These are phyloP conservation scores for Arenicola marina DNA, from an alignment of 2,888 invertebrate genomes.

Conservation along the genomic window DNA sequence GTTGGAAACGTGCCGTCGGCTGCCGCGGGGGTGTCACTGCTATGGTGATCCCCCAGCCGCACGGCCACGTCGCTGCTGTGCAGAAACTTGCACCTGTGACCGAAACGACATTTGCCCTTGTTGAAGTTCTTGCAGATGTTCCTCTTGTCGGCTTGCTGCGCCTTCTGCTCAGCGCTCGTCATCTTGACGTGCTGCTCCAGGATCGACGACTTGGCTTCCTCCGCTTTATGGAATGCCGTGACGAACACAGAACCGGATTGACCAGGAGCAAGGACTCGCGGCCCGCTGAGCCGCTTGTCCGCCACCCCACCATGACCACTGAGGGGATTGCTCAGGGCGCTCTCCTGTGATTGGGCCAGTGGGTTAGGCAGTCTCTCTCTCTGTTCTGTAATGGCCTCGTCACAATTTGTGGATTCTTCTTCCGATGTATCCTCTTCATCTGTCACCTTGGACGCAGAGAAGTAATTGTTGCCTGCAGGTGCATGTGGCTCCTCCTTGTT, in stretches of 20 bases:
- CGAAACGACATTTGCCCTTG: slow-evolving; percentile 87
- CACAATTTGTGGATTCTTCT: too few relatives aligned
- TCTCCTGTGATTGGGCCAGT: too few relatives aligned
- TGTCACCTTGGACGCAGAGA: too few relatives aligned
- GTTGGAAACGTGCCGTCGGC: neutral
- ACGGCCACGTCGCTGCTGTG: slow-evolving; percentile 77
- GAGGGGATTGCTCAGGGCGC: too few relatives aligned
- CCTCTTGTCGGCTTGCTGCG: slow-evolving; percentile 71
- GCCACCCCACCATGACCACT: too few relatives aligned
- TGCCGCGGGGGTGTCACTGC: neutral
- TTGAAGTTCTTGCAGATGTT: slow-evolving; percentile 91
- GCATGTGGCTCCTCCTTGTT: too few relatives aligned
- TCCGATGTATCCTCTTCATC: too few relatives aligned
- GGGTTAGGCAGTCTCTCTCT: too few relatives aligned
- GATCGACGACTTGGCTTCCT: slow-evolving; percentile 82
- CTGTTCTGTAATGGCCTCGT: too few relatives aligned
- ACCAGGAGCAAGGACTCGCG: too few relatives aligned
- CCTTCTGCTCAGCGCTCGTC: slow-evolving; percentile 65
- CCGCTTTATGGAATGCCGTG: slow-evolving; percentile 85
- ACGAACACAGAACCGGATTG: slow-evolving; percentile 88
- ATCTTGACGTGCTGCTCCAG: slow-evolving; percentile 92
- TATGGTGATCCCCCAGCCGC: neutral
- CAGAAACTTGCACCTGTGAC: slow-evolving; percentile 88
- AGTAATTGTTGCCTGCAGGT: too few relatives aligned
- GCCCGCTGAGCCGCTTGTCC: too few relatives aligned